Conservation (phyloP, 2,888 invertebrate genomes). For the Drosophila mettleri region DNA sequence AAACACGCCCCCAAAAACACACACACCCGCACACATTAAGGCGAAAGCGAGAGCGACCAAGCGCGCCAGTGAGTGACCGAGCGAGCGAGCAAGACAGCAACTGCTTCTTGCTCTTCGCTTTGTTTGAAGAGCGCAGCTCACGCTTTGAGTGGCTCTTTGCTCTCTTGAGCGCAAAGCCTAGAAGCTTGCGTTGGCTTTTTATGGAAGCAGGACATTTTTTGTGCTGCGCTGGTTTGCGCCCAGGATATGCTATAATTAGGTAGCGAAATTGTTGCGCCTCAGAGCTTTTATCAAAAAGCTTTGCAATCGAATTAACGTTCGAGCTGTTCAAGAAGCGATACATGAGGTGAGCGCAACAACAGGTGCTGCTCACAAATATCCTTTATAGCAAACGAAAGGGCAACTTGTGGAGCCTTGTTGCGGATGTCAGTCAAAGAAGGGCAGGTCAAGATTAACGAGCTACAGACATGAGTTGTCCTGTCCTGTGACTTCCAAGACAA, state of each 20-base stretch:
- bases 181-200: conserved; percentile 40
- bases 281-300: conserved; percentile 51
- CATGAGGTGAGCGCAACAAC: conserved; percentile 37
- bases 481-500: no score
- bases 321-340: not conserved
- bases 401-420: conserved; percentile 27
- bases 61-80: not conserved
- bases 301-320: conserved; percentile 7
- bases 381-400: conserved; percentile 43
- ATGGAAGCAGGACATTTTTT: conserved; percentile 62
- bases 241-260: conserved; percentile 71
- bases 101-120: conserved; percentile 28
- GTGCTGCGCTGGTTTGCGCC: conserved; percentile 57
- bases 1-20: conserved; percentile 72
- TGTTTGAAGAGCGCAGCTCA: conserved; percentile 38
- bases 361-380: conserved; percentile 49
- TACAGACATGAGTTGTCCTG: not conserved
- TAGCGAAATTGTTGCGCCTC: conserved; percentile 33
- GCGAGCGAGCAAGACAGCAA: conserved; percentile 11
- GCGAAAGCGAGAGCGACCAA: not conserved
- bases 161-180: conserved; percentile 38
- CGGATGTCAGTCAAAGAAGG: not conserved
- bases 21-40: conserved; percentile 17
- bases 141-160: conserved; percentile 45
- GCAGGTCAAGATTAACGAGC: conserved; percentile 3